These are phyloP conservation scores for Tholera decimalis DNA, from an alignment of 2,888 invertebrate species.

Conservation along the genomic window DNA sequence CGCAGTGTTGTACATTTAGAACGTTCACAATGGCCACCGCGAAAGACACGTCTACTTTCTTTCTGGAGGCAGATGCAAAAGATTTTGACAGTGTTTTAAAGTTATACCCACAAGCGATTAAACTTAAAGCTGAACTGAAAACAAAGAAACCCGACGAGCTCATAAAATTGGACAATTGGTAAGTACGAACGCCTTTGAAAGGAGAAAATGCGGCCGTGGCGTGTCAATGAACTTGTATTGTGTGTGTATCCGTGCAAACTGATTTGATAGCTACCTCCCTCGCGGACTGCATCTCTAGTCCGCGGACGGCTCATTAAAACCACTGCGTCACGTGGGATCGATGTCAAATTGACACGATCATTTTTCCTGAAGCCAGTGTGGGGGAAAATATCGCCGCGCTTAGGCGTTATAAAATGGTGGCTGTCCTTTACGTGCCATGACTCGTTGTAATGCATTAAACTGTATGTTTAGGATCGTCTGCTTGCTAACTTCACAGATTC, in stretches of 20 bases:
- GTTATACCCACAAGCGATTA: constrained; percentile 97
- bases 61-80: constrained; percentile 96
- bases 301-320: constrained; percentile 93
- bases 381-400: constrained; percentile 90
- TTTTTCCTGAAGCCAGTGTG: constrained; percentile 90
- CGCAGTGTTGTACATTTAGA: constrained; percentile 92
- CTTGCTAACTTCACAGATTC: constrained; percentile 69
- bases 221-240: constrained; percentile 92
- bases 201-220: constrained; percentile 92
- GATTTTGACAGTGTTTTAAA: constrained; percentile 97
- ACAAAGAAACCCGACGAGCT: constrained; percentile 98
- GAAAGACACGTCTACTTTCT: constrained; percentile 98
- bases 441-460: constrained; percentile 83
- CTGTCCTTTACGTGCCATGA: constrained; percentile 86
- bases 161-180: constrained; percentile 98
- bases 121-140: constrained; percentile 97
- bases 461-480: constrained; percentile 74
- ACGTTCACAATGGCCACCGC: constrained; percentile 95
- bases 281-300: constrained; percentile 92
- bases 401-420: constrained; percentile 92
- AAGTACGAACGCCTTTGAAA: constrained; percentile 92
- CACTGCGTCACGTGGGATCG: constrained; percentile 94
- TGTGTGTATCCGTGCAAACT: constrained; percentile 92
- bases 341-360: constrained; percentile 93
- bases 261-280: constrained; percentile 93